phyloP scores from a whole-genome alignment of 2,113 vertebrate species.

The Psephotus haematonotus region DNA sequence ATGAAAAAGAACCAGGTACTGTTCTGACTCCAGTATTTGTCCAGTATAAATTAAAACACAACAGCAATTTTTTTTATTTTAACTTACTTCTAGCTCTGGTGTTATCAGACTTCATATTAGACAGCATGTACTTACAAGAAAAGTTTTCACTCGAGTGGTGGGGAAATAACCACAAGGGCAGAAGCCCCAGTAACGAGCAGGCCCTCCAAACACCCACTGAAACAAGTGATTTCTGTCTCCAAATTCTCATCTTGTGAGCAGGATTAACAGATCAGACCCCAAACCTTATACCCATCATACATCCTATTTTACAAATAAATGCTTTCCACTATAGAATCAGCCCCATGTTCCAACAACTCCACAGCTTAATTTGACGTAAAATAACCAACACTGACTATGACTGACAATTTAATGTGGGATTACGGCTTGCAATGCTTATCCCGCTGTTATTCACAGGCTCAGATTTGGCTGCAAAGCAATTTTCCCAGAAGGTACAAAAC shows the following conservation, averaged over 20 bases:
- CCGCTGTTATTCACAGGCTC: background rate
- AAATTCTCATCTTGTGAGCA: background rate
- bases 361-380: background rate
- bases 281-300: background rate
- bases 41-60: background rate
- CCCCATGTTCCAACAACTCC: background rate
- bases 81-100: background rate
- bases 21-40: background rate
- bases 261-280: background rate
- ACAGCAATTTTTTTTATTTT: background rate
- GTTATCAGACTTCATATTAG: background rate
- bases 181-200: background rate
- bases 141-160: background rate
- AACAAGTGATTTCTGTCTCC: background rate
- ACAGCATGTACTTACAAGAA: background rate
- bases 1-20: background rate
- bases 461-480: background rate
- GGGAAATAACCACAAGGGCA: background rate
- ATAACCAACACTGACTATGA: background rate
- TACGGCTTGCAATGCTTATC: background rate
- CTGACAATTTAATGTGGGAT: conserved; percentile 18
- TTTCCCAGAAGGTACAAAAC: background rate
- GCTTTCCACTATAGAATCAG: background rate
- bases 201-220: background rate
- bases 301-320: background rate